phyloP scores from a whole-genome alignment of 2,888 invertebrate genomes.

The Plebejus melissa region DNA sequence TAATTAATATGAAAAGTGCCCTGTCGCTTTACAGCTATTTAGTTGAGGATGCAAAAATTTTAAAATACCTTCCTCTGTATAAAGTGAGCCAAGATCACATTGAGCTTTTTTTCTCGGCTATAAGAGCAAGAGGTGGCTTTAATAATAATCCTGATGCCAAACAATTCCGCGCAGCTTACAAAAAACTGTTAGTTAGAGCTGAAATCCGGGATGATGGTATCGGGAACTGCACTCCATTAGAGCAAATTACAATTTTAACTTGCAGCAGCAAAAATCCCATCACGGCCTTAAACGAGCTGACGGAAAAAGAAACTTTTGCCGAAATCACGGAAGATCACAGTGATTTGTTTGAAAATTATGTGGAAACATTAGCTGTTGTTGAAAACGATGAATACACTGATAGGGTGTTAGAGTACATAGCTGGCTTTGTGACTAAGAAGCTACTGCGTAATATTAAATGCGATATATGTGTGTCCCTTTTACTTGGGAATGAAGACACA shows the following conservation, averaged over 20 bases:
- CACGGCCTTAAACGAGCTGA: not conserved
- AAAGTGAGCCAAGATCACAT: conserved; percentile 31
- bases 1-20: not conserved
- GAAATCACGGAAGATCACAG: not conserved
- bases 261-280: conserved; percentile 33
- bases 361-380: not conserved
- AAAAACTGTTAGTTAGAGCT: conserved; percentile 30
- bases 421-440: not conserved
- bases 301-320: conserved; percentile 22
- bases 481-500: conserved; percentile 1
- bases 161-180: conserved; percentile 35
- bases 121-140: conserved; percentile 27
- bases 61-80: conserved; percentile 28
- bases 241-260: conserved; percentile 35
- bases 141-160: conserved; percentile 32
- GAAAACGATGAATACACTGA: not conserved
- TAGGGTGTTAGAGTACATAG: not conserved
- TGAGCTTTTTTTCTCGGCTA: conserved; percentile 29
- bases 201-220: conserved; percentile 33
- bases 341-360: not conserved
- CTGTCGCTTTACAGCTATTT: conserved; percentile 21
- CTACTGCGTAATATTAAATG: not conserved
- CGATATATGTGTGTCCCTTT: not conserved
- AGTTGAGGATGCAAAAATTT: conserved; percentile 21
- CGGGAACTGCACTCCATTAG: conserved; percentile 34